Evolutionary conservation across 2,113 vertebrate genomes (phyloP).

Genomic region (Malurus cyaneus): DNA sequence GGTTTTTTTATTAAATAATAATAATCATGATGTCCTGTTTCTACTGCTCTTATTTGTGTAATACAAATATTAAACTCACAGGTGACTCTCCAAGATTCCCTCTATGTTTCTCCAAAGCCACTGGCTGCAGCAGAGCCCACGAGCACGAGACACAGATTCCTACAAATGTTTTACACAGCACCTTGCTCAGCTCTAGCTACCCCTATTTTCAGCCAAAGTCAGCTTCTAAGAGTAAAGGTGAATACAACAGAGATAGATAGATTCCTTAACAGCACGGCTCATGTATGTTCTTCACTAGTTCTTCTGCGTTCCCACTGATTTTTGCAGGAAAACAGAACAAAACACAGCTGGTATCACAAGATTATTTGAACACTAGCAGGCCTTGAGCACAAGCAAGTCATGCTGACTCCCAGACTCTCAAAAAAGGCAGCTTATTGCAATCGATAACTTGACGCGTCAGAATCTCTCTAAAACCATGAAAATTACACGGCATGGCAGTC

Average conservation of each 20-base stretch:
- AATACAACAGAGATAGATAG: background rate
- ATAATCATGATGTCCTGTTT: background rate
- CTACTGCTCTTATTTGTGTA: background rate
- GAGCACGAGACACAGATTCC: background rate
- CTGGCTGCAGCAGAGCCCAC: background rate
- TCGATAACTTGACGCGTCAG: background rate
- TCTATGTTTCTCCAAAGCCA: background rate
- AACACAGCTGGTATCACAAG: background rate
- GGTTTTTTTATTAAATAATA: background rate
- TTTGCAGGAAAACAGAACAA: background rate
- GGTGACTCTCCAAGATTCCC: background rate
- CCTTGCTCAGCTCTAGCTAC: background rate
- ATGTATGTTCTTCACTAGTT: background rate
- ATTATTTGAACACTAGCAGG: background rate
- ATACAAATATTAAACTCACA: background rate
- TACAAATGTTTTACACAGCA: background rate
- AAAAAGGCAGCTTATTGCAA: background rate
- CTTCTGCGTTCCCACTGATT: background rate
- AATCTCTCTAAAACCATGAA: background rate
- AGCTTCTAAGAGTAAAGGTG: background rate
- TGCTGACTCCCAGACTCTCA: background rate
- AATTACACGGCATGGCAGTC: background rate
- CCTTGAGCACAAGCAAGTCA: background rate
- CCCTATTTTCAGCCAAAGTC: background rate
- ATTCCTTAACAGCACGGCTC: background rate